Percentiles rank a stretch among this genome's conserved stretches.
These are phyloP conservation scores for Heliothis peltigera DNA, from an alignment of 2,888 invertebrate genomes.

Conservation along the genomic window DNA sequence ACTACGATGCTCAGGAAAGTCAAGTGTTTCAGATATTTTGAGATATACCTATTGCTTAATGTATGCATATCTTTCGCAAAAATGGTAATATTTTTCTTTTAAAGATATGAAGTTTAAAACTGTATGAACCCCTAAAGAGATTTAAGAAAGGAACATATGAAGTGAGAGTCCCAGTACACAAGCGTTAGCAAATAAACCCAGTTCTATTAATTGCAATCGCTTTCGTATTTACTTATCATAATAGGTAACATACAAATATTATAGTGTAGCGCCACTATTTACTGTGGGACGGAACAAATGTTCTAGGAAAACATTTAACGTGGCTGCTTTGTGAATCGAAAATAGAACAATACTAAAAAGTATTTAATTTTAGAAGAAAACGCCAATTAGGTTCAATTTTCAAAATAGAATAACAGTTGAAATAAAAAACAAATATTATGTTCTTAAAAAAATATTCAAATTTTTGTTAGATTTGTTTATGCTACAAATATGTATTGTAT, in stretches of 20 bases:
- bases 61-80: too few relatives aligned
- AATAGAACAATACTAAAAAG: neutral
- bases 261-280: conserved; percentile 1
- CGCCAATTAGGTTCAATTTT: neutral
- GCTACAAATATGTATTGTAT: too few relatives aligned
- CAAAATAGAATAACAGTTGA: too few relatives aligned
- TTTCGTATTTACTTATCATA: conserved; percentile 9
- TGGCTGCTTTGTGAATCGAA: neutral
- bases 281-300: conserved; percentile 3
- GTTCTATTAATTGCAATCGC: conserved; percentile 5
- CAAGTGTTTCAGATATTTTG: too few relatives aligned
- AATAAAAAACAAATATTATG: too few relatives aligned
- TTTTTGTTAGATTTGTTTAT: too few relatives aligned
- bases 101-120: too few relatives aligned
- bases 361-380: neutral
- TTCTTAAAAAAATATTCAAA: too few relatives aligned
- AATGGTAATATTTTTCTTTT: too few relatives aligned
- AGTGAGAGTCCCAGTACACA: neutral
- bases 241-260: conserved; percentile 2
- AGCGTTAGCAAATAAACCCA: neutral
- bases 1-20: too few relatives aligned
- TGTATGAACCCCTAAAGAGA: neutral
- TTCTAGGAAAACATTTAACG: too few relatives aligned
- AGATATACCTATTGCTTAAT: too few relatives aligned
- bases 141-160: neutral